phyloP scores from a whole-genome alignment of 2,113 vertebrate genomes.

The Pteropus alecto region DNA sequence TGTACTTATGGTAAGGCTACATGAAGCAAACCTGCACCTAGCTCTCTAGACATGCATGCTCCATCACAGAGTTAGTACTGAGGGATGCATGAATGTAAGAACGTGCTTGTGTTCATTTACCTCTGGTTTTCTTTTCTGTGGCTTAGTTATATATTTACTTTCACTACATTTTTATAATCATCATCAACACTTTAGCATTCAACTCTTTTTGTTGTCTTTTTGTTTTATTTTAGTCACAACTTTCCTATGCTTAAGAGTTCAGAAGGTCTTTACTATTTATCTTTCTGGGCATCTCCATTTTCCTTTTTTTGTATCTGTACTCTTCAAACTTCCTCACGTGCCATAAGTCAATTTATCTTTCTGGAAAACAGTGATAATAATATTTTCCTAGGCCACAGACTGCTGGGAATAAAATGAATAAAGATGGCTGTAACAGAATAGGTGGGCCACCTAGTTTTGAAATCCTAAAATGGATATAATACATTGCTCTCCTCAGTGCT shows the following conservation, averaged over 20 bases:
- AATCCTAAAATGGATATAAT: neutral
- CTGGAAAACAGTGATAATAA: neutral
- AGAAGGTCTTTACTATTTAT: neutral
- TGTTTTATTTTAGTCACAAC: neutral
- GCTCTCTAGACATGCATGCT: no score
- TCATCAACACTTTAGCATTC: neutral
- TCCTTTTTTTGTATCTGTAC: neutral
- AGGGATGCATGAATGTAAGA: neutral
- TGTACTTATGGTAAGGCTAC: neutral
- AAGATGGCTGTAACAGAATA: neutral
- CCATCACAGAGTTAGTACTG: neutral
- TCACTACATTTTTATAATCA: neutral
- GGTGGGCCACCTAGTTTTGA: neutral
- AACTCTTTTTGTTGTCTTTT: neutral
- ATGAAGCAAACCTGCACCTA: neutral
- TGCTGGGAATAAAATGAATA: neutral
- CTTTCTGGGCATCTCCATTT: neutral
- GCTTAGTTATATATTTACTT: neutral
- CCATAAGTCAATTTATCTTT: neutral
- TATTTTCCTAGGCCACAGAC: neutral
- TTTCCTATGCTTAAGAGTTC: neutral
- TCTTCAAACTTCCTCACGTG: neutral
- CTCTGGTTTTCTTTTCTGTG: neutral
- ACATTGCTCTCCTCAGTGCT: neutral
- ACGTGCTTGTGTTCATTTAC: neutral